Percentiles rank a stretch among this genome's conserved stretches.
Evolutionary conservation across 2,797 vertebrate species (phyloP).

Genomic region (Gambusia yucatana): DNA sequence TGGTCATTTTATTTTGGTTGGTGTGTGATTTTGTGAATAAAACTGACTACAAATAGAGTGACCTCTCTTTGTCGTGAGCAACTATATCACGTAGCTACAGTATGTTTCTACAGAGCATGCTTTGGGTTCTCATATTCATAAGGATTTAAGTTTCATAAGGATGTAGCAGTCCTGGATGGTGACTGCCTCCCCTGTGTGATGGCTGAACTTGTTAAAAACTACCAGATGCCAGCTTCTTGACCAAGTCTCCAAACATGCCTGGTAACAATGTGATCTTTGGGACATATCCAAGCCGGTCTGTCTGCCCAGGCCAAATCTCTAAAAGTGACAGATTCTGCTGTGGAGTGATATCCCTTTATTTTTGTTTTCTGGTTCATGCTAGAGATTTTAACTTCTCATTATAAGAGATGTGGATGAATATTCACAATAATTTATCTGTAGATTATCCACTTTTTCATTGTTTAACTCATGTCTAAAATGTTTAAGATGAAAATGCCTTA

Average conservation of each 20-base stretch:
- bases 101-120: background rate
- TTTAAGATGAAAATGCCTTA: background rate
- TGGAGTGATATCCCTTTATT: background rate
- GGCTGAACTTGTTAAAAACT: background rate
- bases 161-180: background rate
- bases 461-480: background rate
- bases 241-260: background rate
- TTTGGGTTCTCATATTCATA: background rate
- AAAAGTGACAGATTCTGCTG: background rate
- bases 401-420: background rate
- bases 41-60: background rate
- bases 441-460: background rate
- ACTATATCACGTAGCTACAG: background rate
- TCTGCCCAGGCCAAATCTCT: background rate
- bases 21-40: background rate
- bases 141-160: background rate
- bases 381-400: background rate
- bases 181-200: background rate
- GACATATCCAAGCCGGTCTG: background rate
- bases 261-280: slow-evolving; percentile 3
- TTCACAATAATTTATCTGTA: background rate
- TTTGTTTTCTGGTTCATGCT: background rate
- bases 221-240: background rate
- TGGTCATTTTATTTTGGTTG: background rate
- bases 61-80: background rate